Base-by-base conservation (phyloP, 1,140 invertebrate genomes). In the Proales similis region DNA sequence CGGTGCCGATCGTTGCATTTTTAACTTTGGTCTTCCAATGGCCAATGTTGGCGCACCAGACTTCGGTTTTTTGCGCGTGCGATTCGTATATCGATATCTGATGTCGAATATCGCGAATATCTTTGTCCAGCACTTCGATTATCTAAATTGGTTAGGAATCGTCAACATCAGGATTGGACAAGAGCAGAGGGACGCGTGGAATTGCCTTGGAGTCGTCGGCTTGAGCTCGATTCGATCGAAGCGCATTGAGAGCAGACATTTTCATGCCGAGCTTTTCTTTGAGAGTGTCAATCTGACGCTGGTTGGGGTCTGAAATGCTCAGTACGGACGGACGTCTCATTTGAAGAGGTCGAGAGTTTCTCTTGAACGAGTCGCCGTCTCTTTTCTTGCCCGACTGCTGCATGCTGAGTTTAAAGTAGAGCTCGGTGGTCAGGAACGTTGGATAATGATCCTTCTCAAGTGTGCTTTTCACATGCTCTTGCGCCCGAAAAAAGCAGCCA, bases 401-500 rank as follows among this genome's bases (percentile, higher is more conserved):
- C n/a, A n/a, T n/a, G n/a, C n/a, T n/a, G 19, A 57, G 17, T 66
- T 82, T 82, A 66, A 85, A 84, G 70, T 90, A 90, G 65, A 86
- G 82, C 49, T 88, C 84, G 70, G 86, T 90, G 6, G 88, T 81
- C 36, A 91, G 77, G 72, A 91, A 92, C 0, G 86, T 84, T 27
- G 86, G 83, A 76, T 90, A 92, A 74, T 90, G 86, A 69, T 88
- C 86, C 51, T 88, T 84, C 72, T 90, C 85, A 9, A 91, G 77
- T 0, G 82, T 82, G 67, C 83, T 81, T 19, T 86, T 81, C 7
- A 90, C 83, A 65, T 82, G 81, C 27, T 85, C 82, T 72, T 90
- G 88, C 3, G 88, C 85, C 70, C 87, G 84, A 68, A 85, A 87
- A 75, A 90, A 90, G 20, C 89, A 85, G 73, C 88, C 86, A 39